Percentiles rank a stretch among this genome's conserved stretches.
These are phyloP conservation scores for Felis chaus DNA, from an alignment of 2,113 vertebrate genomes.

Conservation along the genomic window DNA sequence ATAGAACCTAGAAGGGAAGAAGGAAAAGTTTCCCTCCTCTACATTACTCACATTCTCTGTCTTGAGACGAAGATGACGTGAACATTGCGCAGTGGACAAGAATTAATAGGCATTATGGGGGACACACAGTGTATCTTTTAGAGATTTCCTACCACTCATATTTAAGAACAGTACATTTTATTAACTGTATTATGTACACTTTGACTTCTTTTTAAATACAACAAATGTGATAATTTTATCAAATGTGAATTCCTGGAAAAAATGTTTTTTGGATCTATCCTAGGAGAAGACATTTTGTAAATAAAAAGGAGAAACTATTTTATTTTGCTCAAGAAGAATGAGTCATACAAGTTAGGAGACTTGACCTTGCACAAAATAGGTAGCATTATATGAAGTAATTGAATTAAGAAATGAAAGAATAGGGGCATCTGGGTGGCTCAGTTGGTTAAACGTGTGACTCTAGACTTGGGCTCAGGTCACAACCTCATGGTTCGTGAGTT, in stretches of 20 bases:
- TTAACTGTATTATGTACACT: background rate
- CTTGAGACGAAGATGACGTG: background rate
- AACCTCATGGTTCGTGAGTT: no score
- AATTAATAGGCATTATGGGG: background rate
- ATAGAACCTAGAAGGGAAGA: background rate
- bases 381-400: background rate
- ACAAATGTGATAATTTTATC: background rate
- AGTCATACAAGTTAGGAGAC: background rate
- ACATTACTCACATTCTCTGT: background rate
- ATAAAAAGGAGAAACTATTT: background rate
- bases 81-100: background rate
- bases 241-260: background rate
- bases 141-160: background rate
- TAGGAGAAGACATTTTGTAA: background rate
- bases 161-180: background rate
- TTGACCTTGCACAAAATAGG: background rate
- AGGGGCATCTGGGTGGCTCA: no score
- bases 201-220: slow-evolving; percentile 7
- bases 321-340: slow-evolving; percentile 35
- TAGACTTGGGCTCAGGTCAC: no score
- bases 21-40: background rate
- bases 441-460: no score
- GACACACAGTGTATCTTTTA: background rate
- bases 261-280: background rate
- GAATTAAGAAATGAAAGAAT: background rate